Evolutionary conservation across 2,113 vertebrate species (phyloP).

Genomic region (Atrichornis clamosus): DNA sequence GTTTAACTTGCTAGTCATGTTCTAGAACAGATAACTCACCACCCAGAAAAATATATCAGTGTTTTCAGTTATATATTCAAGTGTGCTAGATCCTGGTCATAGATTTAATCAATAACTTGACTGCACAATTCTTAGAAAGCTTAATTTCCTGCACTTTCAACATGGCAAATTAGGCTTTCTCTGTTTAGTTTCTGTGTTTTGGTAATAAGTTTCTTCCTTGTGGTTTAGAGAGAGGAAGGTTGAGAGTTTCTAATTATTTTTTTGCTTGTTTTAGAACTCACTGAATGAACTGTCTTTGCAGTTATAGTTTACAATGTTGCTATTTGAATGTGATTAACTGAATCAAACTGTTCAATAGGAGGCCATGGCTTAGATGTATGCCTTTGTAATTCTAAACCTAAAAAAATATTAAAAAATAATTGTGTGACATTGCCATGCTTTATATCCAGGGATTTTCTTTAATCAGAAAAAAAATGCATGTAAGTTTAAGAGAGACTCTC

Average conservation of each 20-base stretch:
- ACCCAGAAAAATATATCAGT: not conserved
- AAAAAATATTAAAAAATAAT: not conserved
- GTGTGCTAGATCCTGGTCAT: not conserved
- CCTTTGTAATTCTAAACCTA: not conserved
- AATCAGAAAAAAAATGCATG: not conserved
- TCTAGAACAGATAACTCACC: not conserved
- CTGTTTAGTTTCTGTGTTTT: not conserved
- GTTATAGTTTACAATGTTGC: not conserved
- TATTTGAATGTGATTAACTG: not conserved
- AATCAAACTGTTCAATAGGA: not conserved
- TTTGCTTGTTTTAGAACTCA: not conserved
- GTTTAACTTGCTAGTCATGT: not conserved
- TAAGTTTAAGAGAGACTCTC: not conserved
- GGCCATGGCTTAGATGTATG: not conserved
- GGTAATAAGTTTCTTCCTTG: not conserved
- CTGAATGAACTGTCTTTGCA: not conserved
- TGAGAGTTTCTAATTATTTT: not conserved
- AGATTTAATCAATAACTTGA: not conserved
- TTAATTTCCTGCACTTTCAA: not conserved
- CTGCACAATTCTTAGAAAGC: not conserved
- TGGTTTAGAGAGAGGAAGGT: not conserved
- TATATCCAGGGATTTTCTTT: not conserved
- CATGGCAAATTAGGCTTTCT: not conserved
- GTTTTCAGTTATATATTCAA: not conserved
- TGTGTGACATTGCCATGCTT: not conserved